Evolutionary conservation across 2,113 vertebrate genomes (phyloP), one percentile per base, ranked within the genome.

Genomic region (Motacilla tschutschensis): DNA sequence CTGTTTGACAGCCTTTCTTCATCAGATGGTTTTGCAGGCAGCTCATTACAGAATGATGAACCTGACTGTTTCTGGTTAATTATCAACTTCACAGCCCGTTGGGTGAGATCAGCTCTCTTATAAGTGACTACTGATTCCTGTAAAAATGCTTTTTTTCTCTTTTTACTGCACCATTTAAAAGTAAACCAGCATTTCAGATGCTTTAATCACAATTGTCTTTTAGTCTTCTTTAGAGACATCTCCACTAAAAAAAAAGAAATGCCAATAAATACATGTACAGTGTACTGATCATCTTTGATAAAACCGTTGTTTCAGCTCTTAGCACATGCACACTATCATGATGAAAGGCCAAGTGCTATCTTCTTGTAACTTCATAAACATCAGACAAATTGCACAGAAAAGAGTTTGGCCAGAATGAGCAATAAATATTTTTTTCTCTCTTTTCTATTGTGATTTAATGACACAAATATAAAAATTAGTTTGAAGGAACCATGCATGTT

Each of bases 41-140:
- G 76, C 91, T 96, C 74, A 90, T 95, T 96, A 95, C 79, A 87
- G 91, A 92, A 90, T 87, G 83, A 96, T 44, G 29, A 94, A 82
- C 67, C n/a, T 92, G 74, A 46, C 44, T 79, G 38, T 87, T 72
- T 73, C 88, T 95, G 92, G 67, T 76, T 88, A 93, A 92, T 79
- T 93, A 88, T 79, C 53, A 79, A 12, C 69, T 77, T 91, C 79
- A 47, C 90, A 74, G 80, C 74, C 64, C 8, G 4, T 15, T 71
- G 64, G 38, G 84, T 58, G 83, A 89, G 47, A 77, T 69, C 55
- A 26, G 65, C 44, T 86, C 43, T 41, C 76, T 88, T 76, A 55
- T 13, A 82, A 88, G 80, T 60, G 24, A 74, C 44, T 73, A 41
- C 24, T 1, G 2, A 18, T 29, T 95, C 73, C 67, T 89, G 35